Evolutionary conservation across 2,888 invertebrate genomes (phyloP), one percentile per base, ranked within the genome.

Genomic region (Eucriotettix oculatus): DNA sequence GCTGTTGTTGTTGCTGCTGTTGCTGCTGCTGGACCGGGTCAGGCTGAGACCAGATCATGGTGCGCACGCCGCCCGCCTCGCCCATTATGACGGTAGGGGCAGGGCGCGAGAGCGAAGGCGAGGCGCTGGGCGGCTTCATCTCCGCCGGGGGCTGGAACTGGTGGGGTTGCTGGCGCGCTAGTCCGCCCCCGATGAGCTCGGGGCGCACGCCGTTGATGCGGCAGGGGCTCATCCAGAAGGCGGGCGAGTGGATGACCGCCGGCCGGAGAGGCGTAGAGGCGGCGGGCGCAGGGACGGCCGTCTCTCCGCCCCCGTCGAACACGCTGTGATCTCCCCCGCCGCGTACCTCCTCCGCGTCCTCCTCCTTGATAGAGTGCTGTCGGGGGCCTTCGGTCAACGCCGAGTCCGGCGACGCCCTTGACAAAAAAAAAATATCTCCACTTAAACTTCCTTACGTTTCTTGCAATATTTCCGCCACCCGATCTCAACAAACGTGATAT

Each of bases 81-180:
- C 92, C 92, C 91, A 93, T 91, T 66, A 93, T 90, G 64, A 92
- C 92, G 56, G 90, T 89, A 42, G 93, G 92, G 58, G 92, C 79
- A 61, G 80, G 78, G 65, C 86, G 68, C 61, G 62, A 52, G 40
- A 9, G 16, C 12, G 40, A 14, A 16, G 55, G 61, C 61, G 59
- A 48, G 16, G 42, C 55, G 57, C 58, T 63, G 52, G 58, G 60
- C 41, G 44, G 61, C 14, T 10, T 29, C 58, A 59, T 61, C 48
- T 61, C 62, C 60, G 62, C 43, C 42, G 52, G 43, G 14, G 2
- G 48, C 48, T 48, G 48, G 62, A 62, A 62, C 63, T 62, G 62
- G 52, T 58, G 65, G 55, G 60, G 55, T 41, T 52, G 62, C 57
- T 62, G 65, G 74, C 71, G 57, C 62, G 65, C 61, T 58, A 64